Percentiles rank a stretch among this genome's conserved stretches.
Conservation (phyloP, 23 tunicate genomes). For the Clavelina lepadiformis region DNA sequence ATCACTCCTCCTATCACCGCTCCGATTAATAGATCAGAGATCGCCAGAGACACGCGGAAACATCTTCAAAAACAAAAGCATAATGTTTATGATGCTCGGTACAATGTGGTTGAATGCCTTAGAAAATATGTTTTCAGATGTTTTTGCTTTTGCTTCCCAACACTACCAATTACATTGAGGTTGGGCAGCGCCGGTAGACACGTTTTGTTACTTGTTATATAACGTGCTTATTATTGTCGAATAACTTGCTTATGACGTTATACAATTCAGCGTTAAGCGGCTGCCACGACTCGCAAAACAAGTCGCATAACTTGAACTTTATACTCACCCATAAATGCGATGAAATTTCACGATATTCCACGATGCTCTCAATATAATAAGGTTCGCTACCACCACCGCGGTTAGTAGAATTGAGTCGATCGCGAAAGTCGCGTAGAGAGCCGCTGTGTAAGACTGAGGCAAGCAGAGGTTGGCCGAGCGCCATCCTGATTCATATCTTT, state of each 20-base stretch:
- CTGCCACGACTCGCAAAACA: too few species aligned
- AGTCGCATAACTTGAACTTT: background rate
- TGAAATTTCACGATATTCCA: conserved; percentile 8
- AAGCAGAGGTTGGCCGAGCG: conserved; percentile 22
- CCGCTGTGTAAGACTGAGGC: conserved; percentile 20
- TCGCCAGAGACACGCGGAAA: conserved; percentile 29
- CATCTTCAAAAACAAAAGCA: conserved; percentile 11
- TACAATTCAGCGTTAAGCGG: too few species aligned
- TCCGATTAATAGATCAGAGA: conserved; percentile 31
- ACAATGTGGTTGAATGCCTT: too few species aligned
- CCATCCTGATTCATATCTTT: background rate
- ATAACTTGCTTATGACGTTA: too few species aligned
- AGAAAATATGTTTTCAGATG: too few species aligned
- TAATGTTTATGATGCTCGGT: too few species aligned
- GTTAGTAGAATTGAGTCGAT: conserved; percentile 18
- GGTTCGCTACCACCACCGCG: conserved; percentile 16
- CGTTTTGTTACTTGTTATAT: too few species aligned
- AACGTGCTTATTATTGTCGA: too few species aligned
- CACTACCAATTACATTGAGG: too few species aligned
- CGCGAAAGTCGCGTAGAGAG: conserved; percentile 7
- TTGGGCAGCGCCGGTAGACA: too few species aligned
- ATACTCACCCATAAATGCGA: conserved; percentile 35
- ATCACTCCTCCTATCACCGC: conserved; percentile 23
- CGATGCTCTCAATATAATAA: conserved; percentile 27
- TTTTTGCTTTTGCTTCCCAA: too few species aligned